These are phyloP conservation scores for Parnassius smintheus DNA, from an alignment of 2,888 invertebrate genomes.

Conservation along the genomic window DNA sequence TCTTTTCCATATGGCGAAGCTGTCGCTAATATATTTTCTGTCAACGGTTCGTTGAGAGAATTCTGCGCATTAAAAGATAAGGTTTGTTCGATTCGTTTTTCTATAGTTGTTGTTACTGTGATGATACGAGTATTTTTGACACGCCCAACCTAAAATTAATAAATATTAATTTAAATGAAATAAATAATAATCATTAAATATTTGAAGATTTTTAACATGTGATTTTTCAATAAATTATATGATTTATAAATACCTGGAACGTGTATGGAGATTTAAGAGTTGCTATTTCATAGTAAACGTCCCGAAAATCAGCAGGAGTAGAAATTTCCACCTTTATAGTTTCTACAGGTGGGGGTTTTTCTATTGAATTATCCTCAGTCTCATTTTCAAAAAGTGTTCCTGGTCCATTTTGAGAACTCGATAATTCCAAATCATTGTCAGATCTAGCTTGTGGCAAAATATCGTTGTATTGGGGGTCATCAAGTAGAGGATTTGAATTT, in stretches of 20 bases:
- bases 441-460: conserved; percentile 79
- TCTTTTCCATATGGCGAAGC: conserved; percentile 88
- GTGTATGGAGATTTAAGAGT: conserved; percentile 94
- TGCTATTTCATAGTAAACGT: conserved; percentile 93
- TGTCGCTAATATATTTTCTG: conserved; percentile 92
- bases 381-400: conserved; percentile 82
- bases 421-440: conserved; percentile 86
- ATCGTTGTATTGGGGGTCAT: conserved; percentile 75
- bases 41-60: conserved; percentile 87
- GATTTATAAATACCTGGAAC: conserved; percentile 85
- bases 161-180: conserved; percentile 6
- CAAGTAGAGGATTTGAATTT: conserved; percentile 63
- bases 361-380: conserved; percentile 83
- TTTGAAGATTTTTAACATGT: background rate
- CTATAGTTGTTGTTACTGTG: conserved; percentile 92
- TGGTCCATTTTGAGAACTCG: conserved; percentile 84
- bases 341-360: conserved; percentile 85
- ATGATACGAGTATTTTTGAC: conserved; percentile 93
- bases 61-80: conserved; percentile 77
- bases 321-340: conserved; percentile 94
- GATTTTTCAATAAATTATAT: background rate
- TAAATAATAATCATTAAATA: conserved; percentile 17
- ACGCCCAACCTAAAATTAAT: conserved; percentile 85
- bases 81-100: conserved; percentile 86
- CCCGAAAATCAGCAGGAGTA: conserved; percentile 91